phyloP scores from a whole-genome alignment of 1,140 invertebrate species.

The Drosophila azteca region DNA sequence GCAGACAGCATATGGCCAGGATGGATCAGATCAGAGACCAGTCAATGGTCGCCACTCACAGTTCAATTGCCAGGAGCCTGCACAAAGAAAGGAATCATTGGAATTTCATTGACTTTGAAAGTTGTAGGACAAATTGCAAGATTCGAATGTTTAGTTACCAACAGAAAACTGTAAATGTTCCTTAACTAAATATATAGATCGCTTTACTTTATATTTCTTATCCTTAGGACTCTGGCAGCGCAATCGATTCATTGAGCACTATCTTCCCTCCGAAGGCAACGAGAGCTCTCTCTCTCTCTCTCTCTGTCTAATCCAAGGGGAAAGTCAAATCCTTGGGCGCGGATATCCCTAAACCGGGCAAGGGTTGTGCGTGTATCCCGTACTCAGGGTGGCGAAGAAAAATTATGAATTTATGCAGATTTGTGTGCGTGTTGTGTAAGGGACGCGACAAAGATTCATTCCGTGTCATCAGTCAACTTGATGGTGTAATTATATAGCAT shows the following conservation, averaged over 20 bases:
- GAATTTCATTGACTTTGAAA: conserved; percentile 1
- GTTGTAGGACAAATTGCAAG: too few species aligned
- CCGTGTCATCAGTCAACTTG: conserved; percentile 84
- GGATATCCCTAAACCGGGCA: conserved; percentile 32
- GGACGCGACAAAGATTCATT: conserved; percentile 83
- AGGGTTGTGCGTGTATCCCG: conserved; percentile 14
- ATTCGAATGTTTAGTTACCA: background rate
- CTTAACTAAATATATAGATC: too few species aligned
- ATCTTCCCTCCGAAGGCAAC: background rate
- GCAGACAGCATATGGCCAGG: conserved; percentile 38
- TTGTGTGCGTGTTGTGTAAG: conserved; percentile 51
- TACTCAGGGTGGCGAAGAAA: conserved; percentile 52
- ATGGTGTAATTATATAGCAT: conserved; percentile 83
- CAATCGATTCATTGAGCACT: background rate
- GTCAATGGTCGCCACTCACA: conserved; percentile 4
- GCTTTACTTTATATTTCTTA: background rate
- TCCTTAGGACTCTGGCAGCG: background rate
- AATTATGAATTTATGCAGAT: conserved; percentile 80
- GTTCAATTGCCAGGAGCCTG: conserved; percentile 10
- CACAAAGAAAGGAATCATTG: background rate
- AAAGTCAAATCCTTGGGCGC: background rate
- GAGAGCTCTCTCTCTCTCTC: too few species aligned
- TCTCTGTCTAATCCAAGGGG: background rate
- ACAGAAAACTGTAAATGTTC: too few species aligned
- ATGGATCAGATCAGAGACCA: conserved; percentile 21